These are phyloP conservation scores for Phrynocephalus forsythii DNA, from an alignment of 2,797 vertebrate genomes.

Conservation along the genomic window DNA sequence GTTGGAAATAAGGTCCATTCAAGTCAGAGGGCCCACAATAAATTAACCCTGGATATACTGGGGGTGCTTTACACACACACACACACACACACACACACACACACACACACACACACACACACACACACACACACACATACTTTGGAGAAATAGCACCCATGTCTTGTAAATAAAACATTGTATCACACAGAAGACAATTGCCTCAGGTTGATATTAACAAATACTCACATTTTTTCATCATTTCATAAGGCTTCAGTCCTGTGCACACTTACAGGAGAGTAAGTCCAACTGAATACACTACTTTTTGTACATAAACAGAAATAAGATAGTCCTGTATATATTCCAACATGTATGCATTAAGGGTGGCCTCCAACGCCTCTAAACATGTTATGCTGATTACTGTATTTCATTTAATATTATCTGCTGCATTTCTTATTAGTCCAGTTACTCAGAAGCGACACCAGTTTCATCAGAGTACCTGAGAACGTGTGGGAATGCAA, in stretches of 20 bases:
- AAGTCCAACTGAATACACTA: background rate
- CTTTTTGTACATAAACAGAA: background rate
- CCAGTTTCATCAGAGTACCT: background rate
- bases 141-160: background rate
- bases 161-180: background rate
- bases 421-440: background rate
- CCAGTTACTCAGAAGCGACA: background rate
- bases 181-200: background rate
- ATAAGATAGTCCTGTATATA: background rate
- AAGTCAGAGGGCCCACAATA: no score
- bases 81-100: no score
- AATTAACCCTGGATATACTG: background rate
- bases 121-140: no score
- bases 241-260: background rate
- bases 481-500: background rate
- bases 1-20: background rate
- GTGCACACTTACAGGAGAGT: background rate
- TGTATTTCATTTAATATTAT: background rate
- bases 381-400: background rate
- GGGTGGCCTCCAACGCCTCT: background rate
- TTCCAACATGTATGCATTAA: background rate
- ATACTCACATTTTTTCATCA: background rate
- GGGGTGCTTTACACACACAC: background rate
- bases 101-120: no score
- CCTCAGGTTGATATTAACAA: background rate